Evolutionary conservation across 2,113 vertebrate species (phyloP).

Genomic region (Herpetotheres cachinnans): DNA sequence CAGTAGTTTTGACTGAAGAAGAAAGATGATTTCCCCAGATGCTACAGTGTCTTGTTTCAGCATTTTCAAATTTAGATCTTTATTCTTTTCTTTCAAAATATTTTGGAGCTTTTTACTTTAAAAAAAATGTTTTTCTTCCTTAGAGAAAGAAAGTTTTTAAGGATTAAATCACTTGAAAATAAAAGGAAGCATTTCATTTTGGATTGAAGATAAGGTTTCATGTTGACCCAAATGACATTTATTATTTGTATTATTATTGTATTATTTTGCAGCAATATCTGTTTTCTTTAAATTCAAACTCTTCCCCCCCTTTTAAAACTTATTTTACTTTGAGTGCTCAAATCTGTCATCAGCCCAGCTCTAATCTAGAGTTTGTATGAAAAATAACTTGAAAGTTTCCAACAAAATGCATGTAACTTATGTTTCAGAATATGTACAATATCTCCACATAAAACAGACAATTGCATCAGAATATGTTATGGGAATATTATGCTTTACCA

Average conservation of each 20-base stretch:
- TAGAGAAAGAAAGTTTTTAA: not conserved
- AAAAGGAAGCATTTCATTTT: not conserved
- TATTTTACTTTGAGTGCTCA: not conserved
- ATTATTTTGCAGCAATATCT: not conserved
- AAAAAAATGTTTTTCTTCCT: not conserved
- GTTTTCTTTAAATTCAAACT: not conserved
- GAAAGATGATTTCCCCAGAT: constrained; percentile 50
- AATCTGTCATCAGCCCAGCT: not conserved
- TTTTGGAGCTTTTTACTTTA: not conserved
- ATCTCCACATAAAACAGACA: not conserved
- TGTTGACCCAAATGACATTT: not conserved
- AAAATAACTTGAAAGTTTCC: not conserved
- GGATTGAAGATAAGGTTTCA: not conserved
- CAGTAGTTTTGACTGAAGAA: constrained; percentile 44
- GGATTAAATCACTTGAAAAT: not conserved
- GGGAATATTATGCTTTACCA: not conserved
- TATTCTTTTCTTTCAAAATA: not conserved
- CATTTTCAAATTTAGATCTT: constrained; percentile 32
- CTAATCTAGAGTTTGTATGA: not conserved
- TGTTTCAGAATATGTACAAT: not conserved
- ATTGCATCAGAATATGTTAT: not conserved
- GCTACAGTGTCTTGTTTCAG: constrained; percentile 27
- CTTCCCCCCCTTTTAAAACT: not conserved
- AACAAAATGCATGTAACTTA: not conserved
- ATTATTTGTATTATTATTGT: not conserved